Base-by-base conservation (phyloP, 1,140 invertebrate species). In the Drosophila littoralis region DNA sequence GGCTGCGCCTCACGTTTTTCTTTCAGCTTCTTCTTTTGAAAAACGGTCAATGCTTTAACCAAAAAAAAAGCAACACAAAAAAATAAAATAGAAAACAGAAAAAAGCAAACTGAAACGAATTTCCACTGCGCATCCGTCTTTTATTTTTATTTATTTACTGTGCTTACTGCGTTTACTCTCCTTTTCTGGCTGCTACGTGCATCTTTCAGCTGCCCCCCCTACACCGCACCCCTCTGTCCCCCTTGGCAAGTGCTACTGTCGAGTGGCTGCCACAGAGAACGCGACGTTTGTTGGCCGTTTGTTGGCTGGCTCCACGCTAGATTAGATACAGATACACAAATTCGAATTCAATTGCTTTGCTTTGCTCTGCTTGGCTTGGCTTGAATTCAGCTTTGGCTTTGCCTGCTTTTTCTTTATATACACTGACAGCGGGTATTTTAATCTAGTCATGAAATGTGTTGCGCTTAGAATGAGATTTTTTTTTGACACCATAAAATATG, bases 311-410 rank as follows among this genome's bases (percentile, higher is more conserved):
- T 72, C 69, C 77, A 89, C 65, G 84, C 81, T 89, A 81, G 84
- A 88, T 88, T 88, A 88, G 84, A 84, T 88, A 86, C 82, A 85
- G 48, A 76, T 88, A 84, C 80, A 81, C 82, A 81, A 82, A 79
- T 82, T 82, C 72, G 75, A 76, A 84, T 84, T 72, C 80, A 73
- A 77, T 71, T 68, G 66, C 66, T 72, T 82, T 61, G 61, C 51
- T 72, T 79, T 65, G 70, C 63, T 69, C 35, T 48, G 51, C 52
- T 66, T 35, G 6, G 57, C 68, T 67, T 65, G 40, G 40, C n/a
- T 64, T 43, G 50, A 38, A 36, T 70, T 48, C 46, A 48, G 36
- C 10, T 40, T 54, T 57, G 22, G 33, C 50, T 43, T 45, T 36
- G 46, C 15, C n/a, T 46, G 50, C 28, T 32, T 46, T 40, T 42